Conservation (phyloP, 2,797 vertebrate genomes). For the Spinus olivaceus region DNA sequence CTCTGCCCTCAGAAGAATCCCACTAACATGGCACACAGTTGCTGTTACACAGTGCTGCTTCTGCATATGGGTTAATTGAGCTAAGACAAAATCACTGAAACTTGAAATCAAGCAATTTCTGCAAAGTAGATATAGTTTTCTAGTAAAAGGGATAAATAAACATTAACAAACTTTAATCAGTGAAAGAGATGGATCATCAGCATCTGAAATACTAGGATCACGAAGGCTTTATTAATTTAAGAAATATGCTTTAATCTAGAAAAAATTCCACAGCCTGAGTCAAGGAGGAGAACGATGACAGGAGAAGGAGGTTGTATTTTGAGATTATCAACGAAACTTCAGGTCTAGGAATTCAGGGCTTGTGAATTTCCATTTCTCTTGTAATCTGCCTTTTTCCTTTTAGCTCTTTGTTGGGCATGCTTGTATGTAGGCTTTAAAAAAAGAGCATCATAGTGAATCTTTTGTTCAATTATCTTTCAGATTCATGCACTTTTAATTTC, state of each 20-base stretch:
- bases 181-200: neutral
- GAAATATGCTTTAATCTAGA: neutral
- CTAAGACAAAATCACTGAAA: neutral
- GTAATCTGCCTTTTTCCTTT: neutral
- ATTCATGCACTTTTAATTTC: neutral
- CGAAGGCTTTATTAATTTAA: neutral
- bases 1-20: neutral
- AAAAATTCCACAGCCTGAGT: neutral
- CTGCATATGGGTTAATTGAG: neutral
- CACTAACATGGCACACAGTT: neutral
- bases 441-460: neutral
- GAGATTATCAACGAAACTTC: neutral
- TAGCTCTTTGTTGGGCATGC: neutral
- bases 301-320: neutral
- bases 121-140: neutral
- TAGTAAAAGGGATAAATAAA: neutral
- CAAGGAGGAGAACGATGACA: neutral
- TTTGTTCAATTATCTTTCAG: neutral
- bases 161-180: neutral
- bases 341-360: neutral
- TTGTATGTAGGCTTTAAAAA: neutral
- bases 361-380: neutral
- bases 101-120: neutral
- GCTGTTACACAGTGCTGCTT: neutral
- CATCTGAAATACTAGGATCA: neutral